Percentiles rank a stretch among this genome's conserved stretches.
Evolutionary conservation across 2,797 vertebrate species (phyloP).

Genomic region (Phalloptychus januarius): DNA sequence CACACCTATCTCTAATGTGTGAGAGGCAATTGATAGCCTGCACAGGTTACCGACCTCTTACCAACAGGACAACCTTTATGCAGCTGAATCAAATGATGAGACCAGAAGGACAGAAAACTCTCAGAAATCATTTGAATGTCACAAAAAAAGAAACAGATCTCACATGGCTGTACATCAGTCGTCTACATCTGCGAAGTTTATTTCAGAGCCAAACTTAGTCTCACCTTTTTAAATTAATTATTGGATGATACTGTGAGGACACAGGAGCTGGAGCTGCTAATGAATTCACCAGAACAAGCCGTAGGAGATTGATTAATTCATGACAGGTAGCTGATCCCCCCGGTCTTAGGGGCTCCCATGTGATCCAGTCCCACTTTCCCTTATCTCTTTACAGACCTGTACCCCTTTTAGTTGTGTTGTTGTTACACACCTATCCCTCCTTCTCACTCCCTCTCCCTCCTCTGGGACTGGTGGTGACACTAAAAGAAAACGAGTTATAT

Average conservation of each 20-base stretch:
- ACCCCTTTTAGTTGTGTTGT: constrained; percentile 10
- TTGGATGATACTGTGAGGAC: constrained; percentile 33
- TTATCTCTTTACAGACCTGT: constrained; percentile 1
- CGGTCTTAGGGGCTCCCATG: constrained; percentile 40
- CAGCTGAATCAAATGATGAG: background rate
- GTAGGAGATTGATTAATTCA: constrained; percentile 68
- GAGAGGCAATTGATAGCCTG: background rate
- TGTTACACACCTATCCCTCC: constrained; percentile 11
- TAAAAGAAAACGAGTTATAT: constrained; percentile 37
- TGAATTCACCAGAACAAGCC: constrained; percentile 65
- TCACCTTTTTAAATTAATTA: constrained; percentile 68
- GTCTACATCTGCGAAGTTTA: constrained; percentile 60
- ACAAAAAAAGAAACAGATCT: background rate
- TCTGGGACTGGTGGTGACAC: constrained; percentile 38
- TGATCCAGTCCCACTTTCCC: constrained; percentile 38
- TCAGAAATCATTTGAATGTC: background rate
- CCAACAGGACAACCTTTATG: background rate
- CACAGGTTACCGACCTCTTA: background rate
- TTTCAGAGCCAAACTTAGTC: constrained; percentile 51
- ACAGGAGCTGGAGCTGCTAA: constrained; percentile 62
- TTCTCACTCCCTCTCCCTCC: constrained; percentile 15
- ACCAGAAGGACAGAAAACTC: background rate
- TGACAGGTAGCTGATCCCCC: constrained; percentile 62
- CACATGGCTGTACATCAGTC: background rate
- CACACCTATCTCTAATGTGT: background rate